These are phyloP conservation scores for Tamandua tetradactyla DNA, from an alignment of 2,797 vertebrate species.

Conservation along the genomic window DNA sequence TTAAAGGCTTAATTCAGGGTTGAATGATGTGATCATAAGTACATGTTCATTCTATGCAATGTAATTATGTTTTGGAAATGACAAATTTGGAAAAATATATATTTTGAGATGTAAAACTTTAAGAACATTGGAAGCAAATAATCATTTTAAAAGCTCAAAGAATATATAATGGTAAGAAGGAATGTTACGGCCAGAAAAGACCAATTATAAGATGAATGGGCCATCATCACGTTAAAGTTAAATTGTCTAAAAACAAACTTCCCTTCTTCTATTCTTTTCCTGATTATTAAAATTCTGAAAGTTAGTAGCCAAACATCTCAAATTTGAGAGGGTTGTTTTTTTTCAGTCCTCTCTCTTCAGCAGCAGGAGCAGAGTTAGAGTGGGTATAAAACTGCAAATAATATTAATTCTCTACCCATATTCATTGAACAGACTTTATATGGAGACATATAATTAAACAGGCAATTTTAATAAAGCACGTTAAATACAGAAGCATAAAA, in stretches of 20 bases:
- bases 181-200: neutral
- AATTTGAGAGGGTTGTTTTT: neutral
- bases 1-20: constrained; percentile 25
- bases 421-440: neutral
- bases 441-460: neutral
- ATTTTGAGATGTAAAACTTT: neutral
- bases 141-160: constrained; percentile 2
- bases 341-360: constrained; percentile 18
- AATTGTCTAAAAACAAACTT: constrained; percentile 13
- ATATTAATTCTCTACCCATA: neutral
- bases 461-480: neutral
- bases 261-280: neutral
- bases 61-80: constrained; percentile 40
- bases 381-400: constrained; percentile 13
- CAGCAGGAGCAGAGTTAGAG: neutral
- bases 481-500: neutral
- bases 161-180: constrained; percentile 9
- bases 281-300: constrained; percentile 2
- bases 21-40: constrained; percentile 29
- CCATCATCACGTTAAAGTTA: neutral
- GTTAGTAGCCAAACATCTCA: neutral
- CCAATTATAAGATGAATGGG: neutral
- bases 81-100: constrained; percentile 26
- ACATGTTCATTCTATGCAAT: constrained; percentile 10
- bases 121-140: constrained; percentile 29